Percentiles rank a stretch among this genome's conserved stretches.
These are phyloP conservation scores for Drosophila trapezifrons DNA, from an alignment of 1,140 invertebrate species.

Conservation along the genomic window DNA sequence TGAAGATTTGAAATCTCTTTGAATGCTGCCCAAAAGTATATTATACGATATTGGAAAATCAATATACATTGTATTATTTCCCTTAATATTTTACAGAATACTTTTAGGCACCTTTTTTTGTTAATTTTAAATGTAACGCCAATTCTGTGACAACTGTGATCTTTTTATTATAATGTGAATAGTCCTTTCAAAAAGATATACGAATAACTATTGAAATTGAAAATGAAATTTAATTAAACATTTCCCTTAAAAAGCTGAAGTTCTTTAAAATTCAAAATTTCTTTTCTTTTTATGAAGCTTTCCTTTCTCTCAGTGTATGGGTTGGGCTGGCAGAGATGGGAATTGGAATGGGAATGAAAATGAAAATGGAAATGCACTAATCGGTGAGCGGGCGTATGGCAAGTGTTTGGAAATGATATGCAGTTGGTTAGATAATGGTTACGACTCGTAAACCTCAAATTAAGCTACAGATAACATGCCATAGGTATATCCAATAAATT, in stretches of 20 bases:
- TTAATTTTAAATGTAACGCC: not conserved
- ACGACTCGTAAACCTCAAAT: slow-evolving; percentile 18
- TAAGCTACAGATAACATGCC: slow-evolving; percentile 32
- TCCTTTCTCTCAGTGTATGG: slow-evolving; percentile 24
- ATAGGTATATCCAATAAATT: slow-evolving; percentile 36
- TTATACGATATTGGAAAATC: not conserved
- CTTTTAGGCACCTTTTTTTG: not conserved
- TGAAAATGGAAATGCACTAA: slow-evolving; percentile 34
- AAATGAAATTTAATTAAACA: not conserved
- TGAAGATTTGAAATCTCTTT: not conserved
- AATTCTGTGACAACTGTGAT: not conserved
- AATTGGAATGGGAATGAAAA: slow-evolving; percentile 20
- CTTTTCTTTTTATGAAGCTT: too few species aligned
- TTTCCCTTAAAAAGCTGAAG: not conserved
- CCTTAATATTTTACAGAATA: not conserved
- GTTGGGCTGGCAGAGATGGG: slow-evolving; percentile 11
- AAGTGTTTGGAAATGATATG: slow-evolving; percentile 45
- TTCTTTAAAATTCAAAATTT: not conserved
- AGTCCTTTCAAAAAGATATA: not conserved
- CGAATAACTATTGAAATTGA: not conserved
- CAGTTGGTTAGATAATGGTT: slow-evolving; percentile 37
- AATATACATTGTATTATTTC: not conserved
- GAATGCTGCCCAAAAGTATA: not conserved
- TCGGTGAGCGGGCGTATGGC: slow-evolving; percentile 48
- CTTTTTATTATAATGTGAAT: not conserved